Evolutionary conservation across 2,888 invertebrate genomes (phyloP).

Genomic region (Agrochola litura): DNA sequence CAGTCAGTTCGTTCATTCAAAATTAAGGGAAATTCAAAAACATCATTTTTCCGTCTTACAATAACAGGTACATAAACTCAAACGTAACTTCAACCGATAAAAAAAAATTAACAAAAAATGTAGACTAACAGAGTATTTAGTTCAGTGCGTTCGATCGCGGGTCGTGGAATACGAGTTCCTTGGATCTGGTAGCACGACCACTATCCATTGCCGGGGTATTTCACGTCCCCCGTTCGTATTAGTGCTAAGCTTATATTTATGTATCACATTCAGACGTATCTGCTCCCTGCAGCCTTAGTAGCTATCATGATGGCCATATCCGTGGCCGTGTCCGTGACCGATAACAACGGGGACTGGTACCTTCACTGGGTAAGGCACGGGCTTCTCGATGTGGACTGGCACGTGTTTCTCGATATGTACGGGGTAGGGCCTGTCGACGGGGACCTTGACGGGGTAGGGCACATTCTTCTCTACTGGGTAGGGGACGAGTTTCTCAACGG

Average conservation of each 20-base stretch:
- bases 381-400: conserved; percentile 91
- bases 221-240: conserved; percentile 80
- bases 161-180: conserved; percentile 74
- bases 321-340: conserved; percentile 86
- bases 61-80: conserved; percentile 90
- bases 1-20: conserved; percentile 72
- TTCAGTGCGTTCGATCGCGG: conserved; percentile 83
- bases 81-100: conserved; percentile 85
- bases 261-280: conserved; percentile 89
- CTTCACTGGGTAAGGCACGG: conserved; percentile 92
- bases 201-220: conserved; percentile 77
- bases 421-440: conserved; percentile 91
- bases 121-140: conserved; percentile 83
- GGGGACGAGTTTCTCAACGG: conserved; percentile 91
- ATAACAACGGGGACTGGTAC: conserved; percentile 90
- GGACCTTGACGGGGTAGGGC: conserved; percentile 92
- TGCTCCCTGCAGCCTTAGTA: conserved; percentile 90
- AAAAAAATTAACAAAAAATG: conserved; percentile 81
- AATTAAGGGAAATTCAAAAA: conserved; percentile 60
- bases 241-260: conserved; percentile 89
- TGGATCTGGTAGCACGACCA: conserved; percentile 74
- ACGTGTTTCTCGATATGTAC: conserved; percentile 92
- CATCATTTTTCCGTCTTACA: conserved; percentile 71
- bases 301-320: conserved; percentile 89
- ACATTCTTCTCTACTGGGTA: conserved; percentile 93